Evolutionary conservation across 2,113 vertebrate genomes (phyloP), one percentile per base, ranked within the genome.

Genomic region (Penelope pileata): DNA sequence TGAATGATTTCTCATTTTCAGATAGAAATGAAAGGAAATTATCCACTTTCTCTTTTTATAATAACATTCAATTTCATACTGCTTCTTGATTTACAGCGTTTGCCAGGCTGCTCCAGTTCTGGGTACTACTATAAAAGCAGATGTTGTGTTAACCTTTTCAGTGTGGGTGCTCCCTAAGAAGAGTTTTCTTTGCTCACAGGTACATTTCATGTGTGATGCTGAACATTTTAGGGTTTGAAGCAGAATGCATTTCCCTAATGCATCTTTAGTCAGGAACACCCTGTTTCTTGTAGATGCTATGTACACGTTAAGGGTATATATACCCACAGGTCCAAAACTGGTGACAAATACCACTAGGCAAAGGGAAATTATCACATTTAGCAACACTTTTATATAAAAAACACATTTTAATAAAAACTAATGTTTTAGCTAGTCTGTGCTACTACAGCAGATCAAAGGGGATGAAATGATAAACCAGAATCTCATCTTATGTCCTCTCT

Each of bases 11-110:
- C 96, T 97, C 97, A 97, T 98, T 98, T 98, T 97, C 91, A 83
- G 96, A 92, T 67, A 97, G 93, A 97, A 98, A 96, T 96, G 97
- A 97, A 96, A 73, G 95, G 95, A 97, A 98, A 98, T 97, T 90
- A 97, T 91, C 94, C 90, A 96, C 95, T 98, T 98, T 96, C 66
- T 96, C 94, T 95, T 97, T 97, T 96, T 96, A 95, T 97, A 97
- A 96, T 93, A 97, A 94, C 6, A 88, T 80, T 93, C 95, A 94
- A 58, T 97, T 97, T 97, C 89, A 95, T 87, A 91, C 82, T 95
- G 26, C 58, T 87, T 45, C 73, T 97, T 97, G 96, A 97, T 97
- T 97, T 97, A 97, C 96, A 68, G 51, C 93, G 60, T 97, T 97
- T 96, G 56, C 53, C 67, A 95, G 89, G 82, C 86, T 94, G 92